A percentile compares a stretch with the other conserved stretches of the same genome.
Evolutionary conservation across 2,888 invertebrate genomes (phyloP).

Genomic region (Rhingia rostrata): DNA sequence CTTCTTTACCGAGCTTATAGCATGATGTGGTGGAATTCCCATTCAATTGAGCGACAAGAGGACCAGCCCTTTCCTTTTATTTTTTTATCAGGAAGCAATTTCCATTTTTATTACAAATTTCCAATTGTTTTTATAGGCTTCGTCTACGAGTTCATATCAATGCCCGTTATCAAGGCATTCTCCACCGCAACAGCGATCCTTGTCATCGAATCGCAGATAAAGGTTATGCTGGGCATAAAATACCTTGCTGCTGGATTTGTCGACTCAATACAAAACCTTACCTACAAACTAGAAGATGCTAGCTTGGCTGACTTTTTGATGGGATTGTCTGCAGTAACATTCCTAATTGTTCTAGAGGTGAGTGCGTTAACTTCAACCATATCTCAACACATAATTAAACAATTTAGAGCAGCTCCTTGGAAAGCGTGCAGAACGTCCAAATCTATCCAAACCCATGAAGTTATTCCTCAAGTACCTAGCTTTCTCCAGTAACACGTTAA

Average conservation of each 20-base stretch:
- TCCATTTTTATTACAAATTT: not conserved
- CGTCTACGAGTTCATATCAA: constrained; percentile 92
- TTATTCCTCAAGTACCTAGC: constrained; percentile 87
- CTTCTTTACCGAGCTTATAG: no score
- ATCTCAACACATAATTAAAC: not conserved
- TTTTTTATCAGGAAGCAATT: no score
- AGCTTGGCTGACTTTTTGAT: constrained; percentile 87
- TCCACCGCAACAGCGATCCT: constrained; percentile 92
- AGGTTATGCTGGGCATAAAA: constrained; percentile 89
- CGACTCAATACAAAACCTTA: constrained; percentile 85
- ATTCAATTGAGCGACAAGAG: no score
- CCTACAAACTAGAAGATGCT: constrained; percentile 84
- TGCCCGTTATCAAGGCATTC: constrained; percentile 93
- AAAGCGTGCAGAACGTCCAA: constrained; percentile 47
- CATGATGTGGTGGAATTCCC: no score
- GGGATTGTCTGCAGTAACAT: constrained; percentile 86
- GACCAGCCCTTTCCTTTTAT: no score
- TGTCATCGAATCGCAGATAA: constrained; percentile 90
- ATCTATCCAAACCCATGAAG: constrained; percentile 40
- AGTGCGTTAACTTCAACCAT: constrained; percentile 10
- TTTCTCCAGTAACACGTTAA: constrained; percentile 90
- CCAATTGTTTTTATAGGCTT: constrained; percentile 87
- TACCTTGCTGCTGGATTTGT: constrained; percentile 88
- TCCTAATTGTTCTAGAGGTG: constrained; percentile 88
- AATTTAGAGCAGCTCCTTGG: constrained; percentile 53